A percentile compares a stretch with the other conserved stretches of the same genome.
Evolutionary conservation across 1,140 invertebrate genomes (phyloP).

Genomic region (Drosophila pallidifrons): DNA sequence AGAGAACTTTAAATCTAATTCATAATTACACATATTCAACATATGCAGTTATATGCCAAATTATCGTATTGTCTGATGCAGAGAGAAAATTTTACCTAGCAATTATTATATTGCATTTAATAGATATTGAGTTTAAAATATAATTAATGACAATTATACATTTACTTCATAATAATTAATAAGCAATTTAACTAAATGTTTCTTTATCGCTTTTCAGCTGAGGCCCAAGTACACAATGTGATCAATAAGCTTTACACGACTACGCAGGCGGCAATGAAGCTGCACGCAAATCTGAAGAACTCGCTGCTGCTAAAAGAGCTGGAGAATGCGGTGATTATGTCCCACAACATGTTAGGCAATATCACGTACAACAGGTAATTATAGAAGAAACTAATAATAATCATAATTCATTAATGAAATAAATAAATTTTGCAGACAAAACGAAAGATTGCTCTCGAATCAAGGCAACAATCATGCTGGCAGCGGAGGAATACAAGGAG

Average conservation of each 20-base stretch:
- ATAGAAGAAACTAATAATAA: background rate
- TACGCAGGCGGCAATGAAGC: conserved; percentile 81
- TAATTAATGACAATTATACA: too few relatives aligned
- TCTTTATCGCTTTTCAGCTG: conserved; percentile 55
- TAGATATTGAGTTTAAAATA: too few relatives aligned
- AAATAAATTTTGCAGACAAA: conserved; percentile 53
- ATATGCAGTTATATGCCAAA: too few relatives aligned
- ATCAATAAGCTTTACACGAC: conserved; percentile 84
- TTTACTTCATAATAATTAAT: background rate
- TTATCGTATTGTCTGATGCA: too few relatives aligned
- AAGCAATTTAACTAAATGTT: background rate
- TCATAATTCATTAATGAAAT: background rate
- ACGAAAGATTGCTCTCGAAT: conserved; percentile 49
- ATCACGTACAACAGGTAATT: conserved; percentile 78
- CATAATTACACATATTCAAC: too few relatives aligned
- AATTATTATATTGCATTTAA: too few relatives aligned
- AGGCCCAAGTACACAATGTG: conserved; percentile 83
- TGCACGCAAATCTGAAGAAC: conserved; percentile 82
- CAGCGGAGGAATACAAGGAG: conserved; percentile 37
- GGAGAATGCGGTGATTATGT: conserved; percentile 86
- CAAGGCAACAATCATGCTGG: conserved; percentile 62
- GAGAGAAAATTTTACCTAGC: too few relatives aligned
- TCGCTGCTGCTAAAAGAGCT: conserved; percentile 85
- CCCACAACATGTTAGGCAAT: conserved; percentile 85
- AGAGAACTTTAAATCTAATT: background rate